Evolutionary conservation across 2,888 invertebrate species (phyloP), one percentile per base, ranked within the genome.

Genomic region (Heliconius ismenius): DNA sequence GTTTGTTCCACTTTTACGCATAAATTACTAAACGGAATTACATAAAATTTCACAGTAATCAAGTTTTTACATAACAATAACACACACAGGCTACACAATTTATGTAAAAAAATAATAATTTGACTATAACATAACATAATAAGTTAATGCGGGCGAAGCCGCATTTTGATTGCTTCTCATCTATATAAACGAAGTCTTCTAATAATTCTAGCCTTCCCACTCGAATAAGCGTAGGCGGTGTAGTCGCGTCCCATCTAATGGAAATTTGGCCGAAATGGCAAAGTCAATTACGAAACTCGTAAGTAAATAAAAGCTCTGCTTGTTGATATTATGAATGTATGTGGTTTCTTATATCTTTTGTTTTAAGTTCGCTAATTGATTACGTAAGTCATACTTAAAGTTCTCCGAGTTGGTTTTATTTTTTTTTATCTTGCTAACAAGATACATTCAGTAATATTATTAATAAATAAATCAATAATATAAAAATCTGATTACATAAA

Each of bases 141-240:
- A 49, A 21, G 21, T 49, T 7, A 0, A 49, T 49, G 18, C 49
- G 18, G 7, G 7, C 7, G 21, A 18, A 49, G 49, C 21, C 21
- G 1, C 18, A 7, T 49, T 49, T 49, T 49, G 49, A 21, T 49
- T 49, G 21, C 18, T 21, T 21, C 0, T 49, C 21, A 49, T 49
- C 49, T 49, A 64, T 26, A 43, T 49, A 64, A 28, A 49, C 73
- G 36, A 21, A 6, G 65, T 15, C 26, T 68, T 63, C 43, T 63
- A 75, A 54, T n/a, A 62, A 43, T 43, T 72, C 39, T 54, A 39
- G 32, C 43, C 76, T 69, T 62, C 76, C 73, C 63, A 69, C 76
- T 68, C 39, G 65, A 13, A 69, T 62, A 64, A 26, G 32, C 62
- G 76, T 67, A 26, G 76, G 69, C 36, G n/a, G 64, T 54, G 43